Evolutionary conservation across 2,797 vertebrate genomes (phyloP), one percentile per base, ranked within the genome.

Genomic region (Helarctos malayanus): DNA sequence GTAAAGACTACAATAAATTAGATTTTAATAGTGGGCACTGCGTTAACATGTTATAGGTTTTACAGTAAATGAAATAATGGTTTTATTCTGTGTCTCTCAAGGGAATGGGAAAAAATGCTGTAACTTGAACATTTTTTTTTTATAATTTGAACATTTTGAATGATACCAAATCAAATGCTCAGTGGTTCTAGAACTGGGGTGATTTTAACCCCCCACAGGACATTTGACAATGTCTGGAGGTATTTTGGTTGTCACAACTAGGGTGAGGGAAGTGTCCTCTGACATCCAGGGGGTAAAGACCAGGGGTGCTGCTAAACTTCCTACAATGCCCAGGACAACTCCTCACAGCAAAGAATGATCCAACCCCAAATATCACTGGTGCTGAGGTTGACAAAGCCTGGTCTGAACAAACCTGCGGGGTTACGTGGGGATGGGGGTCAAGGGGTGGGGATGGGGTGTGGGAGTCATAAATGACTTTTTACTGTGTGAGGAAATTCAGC

Each of bases 11-110:
- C 8, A 47, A 41, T 75, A 97, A 90, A 91, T 94, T 97, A 49
- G 69, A 97, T 97, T 90, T 98, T 97, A 97, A 96, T 71, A 93
- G 85, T 76, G 23, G 84, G 92, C 41, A 78, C 29, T 92, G 49
- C 91, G 56, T 95, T 97, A 95, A 88, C 87, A 95, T 65, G 25
- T 27, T 88, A 68, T 78, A 87, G 54, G 68, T 54, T 94, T 93
- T 96, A 86, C 61, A 96, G 52, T 86, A 97, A 94, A 94, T 81
- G 25, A 76, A 97, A 95, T 95, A 97, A 96, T 81, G 15, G 19
- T 91, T 95, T 90, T 91, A 69, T 73, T 57, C 16, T n/a, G 76
- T 14, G 61, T 29, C 7, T 97, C 54, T 56, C 41, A 82, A 61
- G 45, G 56, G 96, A 96, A 82, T 89, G 15, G 52, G 32, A 52